Evolutionary conservation across 2,113 vertebrate genomes (phyloP), one percentile per base, ranked within the genome.

Genomic region (Jaculus jaculus): DNA sequence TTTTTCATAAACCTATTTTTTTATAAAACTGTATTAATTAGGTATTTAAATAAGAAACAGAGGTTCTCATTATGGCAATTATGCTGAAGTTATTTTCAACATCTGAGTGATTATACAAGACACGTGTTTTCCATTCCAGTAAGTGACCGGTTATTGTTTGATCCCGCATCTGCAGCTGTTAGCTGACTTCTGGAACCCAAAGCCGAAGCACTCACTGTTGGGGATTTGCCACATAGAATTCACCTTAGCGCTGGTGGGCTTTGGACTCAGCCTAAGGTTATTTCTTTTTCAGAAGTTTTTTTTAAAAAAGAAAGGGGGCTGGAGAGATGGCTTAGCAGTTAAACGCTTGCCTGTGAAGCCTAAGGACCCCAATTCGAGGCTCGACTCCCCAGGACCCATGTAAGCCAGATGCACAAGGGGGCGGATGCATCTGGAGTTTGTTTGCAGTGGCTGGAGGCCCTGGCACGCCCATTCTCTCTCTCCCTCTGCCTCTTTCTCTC

Each of bases 21-120:
- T 9, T 80, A 18, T 83, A 86, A 63, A 26, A 42, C 66, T 87
- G 24, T 72, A 51, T 92, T 94, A 85, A 61, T 18, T 92, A 87
- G 18, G 21, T 79, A 84, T 87, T 94, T 84, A 94, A 96, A 87
- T 89, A 87, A 86, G 47, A 94, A 92, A 73, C 60, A 94, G 72
- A 96, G n/a, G 8, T 73, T n/a, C 42, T 96, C n/a, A 84, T 90
- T 81, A 23, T 81, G 32, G 20, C n/a, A 83, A 9, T 93, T 95
- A 32, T 61, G 24, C 61, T 66, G 7, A 81, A 69, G 21, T 89
- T 79, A 73, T 92, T 96, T 95, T 89, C 28, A 84, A 86, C 93
- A 87, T 94, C 77, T 81, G 81, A 92, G 21, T 80, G 95, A 21
- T 95, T 30, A 84, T 82, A 80, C 30, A 77, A 79, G 93, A 58